phyloP scores from a whole-genome alignment of 2,797 vertebrate genomes.

The Poeciliopsis infans region DNA sequence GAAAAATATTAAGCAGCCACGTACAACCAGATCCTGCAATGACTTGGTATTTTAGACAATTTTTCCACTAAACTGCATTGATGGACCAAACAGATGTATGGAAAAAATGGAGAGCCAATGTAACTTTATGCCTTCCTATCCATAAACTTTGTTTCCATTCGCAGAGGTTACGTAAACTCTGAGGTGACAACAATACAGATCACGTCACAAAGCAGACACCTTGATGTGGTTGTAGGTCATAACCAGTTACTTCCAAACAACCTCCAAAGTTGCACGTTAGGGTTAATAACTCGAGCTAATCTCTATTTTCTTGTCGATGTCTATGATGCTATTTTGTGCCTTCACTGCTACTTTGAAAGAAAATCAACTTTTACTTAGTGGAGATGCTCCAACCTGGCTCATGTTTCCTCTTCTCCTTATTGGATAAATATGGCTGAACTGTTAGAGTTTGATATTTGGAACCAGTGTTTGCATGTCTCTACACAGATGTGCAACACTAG shows the following conservation, averaged over 20 bases:
- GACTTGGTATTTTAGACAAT: background rate
- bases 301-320: background rate
- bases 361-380: background rate
- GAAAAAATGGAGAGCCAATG: background rate
- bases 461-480: background rate
- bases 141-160: background rate
- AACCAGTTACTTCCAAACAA: constrained; percentile 18
- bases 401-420: background rate
- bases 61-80: background rate
- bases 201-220: no score
- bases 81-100: background rate
- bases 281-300: constrained; percentile 49
- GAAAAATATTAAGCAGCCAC: background rate
- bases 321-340: background rate
- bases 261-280: constrained; percentile 23
- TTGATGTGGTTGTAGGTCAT: background rate
- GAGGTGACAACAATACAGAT: background rate
- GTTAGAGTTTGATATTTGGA: background rate
- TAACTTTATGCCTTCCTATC: background rate
- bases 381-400: background rate
- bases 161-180: background rate
- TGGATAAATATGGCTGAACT: background rate
- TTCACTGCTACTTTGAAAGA: background rate
- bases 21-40: background rate
- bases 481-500: background rate